Percentiles rank a stretch among this genome's conserved stretches.
Conservation (phyloP, 2,113 vertebrate genomes). For the Diadophis punctatus region DNA sequence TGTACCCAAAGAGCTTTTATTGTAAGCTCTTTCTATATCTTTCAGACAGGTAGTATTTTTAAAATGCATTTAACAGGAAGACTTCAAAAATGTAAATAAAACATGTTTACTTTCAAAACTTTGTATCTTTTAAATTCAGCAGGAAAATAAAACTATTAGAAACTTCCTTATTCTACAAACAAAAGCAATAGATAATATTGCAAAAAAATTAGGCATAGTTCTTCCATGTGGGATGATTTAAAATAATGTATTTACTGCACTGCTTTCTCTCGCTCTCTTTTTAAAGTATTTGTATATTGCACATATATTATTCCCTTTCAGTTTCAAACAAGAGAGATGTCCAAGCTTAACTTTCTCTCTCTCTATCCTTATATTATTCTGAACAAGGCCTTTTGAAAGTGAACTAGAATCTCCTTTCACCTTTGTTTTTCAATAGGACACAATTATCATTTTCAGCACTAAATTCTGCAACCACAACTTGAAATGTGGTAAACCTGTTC, state of each 20-base stretch:
- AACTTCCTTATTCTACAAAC: background rate
- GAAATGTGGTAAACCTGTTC: background rate
- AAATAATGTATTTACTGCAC: background rate
- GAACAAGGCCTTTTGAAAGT: background rate
- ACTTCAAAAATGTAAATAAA: background rate
- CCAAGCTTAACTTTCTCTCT: no score
- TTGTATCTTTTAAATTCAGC: background rate
- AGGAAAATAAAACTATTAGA: background rate
- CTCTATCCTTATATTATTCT: background rate
- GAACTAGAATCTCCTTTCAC: background rate
- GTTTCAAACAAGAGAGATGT: background rate
- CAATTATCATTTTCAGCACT: background rate
- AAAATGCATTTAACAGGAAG: background rate
- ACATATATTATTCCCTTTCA: background rate
- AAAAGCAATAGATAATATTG: background rate
- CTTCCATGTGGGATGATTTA: background rate
- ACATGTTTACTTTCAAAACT: background rate
- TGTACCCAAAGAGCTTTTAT: background rate
- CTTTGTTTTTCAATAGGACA: background rate
- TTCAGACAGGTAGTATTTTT: background rate
- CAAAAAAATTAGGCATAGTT: background rate
- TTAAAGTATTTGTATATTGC: background rate
- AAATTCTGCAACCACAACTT: background rate
- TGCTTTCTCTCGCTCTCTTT: background rate
- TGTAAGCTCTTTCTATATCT: background rate